These are phyloP conservation scores for Sus scrofa DNA, from an alignment of 2,113 vertebrate genomes.

Conservation along the genomic window T2T-Sscrofa CM000814.6:43595001-43595500, in stretches of 20 bases:
- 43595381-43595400: background rate
- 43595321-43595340: background rate
- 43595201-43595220: background rate
- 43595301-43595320: background rate
- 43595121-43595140: background rate
- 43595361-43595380: background rate
- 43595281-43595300: background rate
- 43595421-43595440: background rate
- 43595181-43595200: background rate
- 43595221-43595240: background rate
- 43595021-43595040: background rate
- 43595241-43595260: background rate
- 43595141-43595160: background rate
- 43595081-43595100: background rate
- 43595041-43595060: background rate
- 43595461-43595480: background rate
- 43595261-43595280: background rate
- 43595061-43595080: background rate
- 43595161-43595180: background rate
- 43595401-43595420: background rate
- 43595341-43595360: background rate
- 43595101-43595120: background rate
- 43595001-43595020: background rate
- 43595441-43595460: accelerated
- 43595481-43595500: background rate